These are phyloP conservation scores for Tetraneura akinire DNA, from an alignment of 1,140 invertebrate genomes.

Conservation along the genomic window DNA sequence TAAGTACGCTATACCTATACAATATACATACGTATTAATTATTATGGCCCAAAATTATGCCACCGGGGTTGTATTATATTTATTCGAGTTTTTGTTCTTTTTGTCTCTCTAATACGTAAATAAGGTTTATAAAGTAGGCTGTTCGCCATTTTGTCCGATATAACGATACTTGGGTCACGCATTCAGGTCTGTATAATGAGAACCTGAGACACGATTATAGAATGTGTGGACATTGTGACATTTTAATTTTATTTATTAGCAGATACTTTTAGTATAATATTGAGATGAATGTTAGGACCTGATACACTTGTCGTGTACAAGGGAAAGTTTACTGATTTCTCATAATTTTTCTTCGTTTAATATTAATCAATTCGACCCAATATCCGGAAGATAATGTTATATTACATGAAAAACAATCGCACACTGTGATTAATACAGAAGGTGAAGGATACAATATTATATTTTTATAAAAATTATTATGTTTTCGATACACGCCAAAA, in stretches of 20 bases:
- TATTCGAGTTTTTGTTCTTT: neutral
- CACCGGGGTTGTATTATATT: neutral
- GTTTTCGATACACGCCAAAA: no score
- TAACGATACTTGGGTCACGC: constrained; percentile 46
- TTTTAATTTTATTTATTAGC: constrained; percentile 49
- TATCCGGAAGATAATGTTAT: neutral
- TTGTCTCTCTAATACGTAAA: neutral
- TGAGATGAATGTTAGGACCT: constrained; percentile 5
- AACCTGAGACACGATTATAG: constrained; percentile 33
- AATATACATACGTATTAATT: no score
- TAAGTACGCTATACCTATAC: no score
- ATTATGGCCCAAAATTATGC: no score
- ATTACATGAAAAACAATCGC: no score
- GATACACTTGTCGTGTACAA: constrained; percentile 37
- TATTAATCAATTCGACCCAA: neutral
- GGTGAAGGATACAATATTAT: no score
- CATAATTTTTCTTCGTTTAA: constrained; percentile 18
- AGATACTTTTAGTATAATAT: neutral
- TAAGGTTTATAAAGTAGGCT: constrained; percentile 37
- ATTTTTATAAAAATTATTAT: no score
- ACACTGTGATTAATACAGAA: no score
- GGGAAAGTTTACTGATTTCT: constrained; percentile 42
- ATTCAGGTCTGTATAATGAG: constrained; percentile 30
- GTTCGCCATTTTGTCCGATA: constrained; percentile 32
- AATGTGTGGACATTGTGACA: constrained; percentile 44